phyloP scores from a whole-genome alignment of 2,113 vertebrate genomes.

The Damaliscus lunatus region DNA sequence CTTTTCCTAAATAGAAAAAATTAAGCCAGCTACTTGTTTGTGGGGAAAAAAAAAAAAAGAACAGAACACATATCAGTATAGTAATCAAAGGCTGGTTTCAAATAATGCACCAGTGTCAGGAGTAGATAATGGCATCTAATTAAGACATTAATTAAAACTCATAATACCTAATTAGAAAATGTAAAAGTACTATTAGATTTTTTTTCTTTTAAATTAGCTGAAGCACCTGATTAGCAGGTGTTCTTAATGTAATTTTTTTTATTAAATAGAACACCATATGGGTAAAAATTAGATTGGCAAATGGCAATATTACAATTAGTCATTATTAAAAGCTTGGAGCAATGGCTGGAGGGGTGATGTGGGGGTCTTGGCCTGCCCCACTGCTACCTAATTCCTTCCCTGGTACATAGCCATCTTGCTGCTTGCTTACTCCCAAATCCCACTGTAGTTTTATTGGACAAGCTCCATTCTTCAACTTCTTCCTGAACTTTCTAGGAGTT shows the following conservation, averaged over 20 bases:
- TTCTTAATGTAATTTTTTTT: neutral
- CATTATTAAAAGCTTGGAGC: neutral
- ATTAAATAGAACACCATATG: neutral
- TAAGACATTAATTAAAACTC: conserved; percentile 61
- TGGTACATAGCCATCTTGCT: neutral
- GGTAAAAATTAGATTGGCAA: neutral
- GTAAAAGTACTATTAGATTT: conserved; percentile 3
- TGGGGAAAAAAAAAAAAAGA: neutral
- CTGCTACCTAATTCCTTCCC: neutral
- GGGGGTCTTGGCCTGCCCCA: neutral
- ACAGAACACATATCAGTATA: conserved; percentile 11
- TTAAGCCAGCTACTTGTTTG: neutral
- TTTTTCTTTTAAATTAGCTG: conserved; percentile 39
- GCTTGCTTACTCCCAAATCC: neutral
- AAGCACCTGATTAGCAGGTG: conserved; percentile 48
- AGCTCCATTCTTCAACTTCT: neutral
- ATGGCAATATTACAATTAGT: neutral
- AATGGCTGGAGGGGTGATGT: neutral
- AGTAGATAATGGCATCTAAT: conserved; percentile 53
- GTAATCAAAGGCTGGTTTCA: neutral
- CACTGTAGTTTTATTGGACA: neutral
- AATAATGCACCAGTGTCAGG: neutral
- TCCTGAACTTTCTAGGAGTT: neutral
- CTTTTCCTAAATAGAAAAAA: neutral
- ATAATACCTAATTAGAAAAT: conserved; percentile 58